Conservation (phyloP, 2,888 invertebrate species). For the Protodeltote pygarga region DNA sequence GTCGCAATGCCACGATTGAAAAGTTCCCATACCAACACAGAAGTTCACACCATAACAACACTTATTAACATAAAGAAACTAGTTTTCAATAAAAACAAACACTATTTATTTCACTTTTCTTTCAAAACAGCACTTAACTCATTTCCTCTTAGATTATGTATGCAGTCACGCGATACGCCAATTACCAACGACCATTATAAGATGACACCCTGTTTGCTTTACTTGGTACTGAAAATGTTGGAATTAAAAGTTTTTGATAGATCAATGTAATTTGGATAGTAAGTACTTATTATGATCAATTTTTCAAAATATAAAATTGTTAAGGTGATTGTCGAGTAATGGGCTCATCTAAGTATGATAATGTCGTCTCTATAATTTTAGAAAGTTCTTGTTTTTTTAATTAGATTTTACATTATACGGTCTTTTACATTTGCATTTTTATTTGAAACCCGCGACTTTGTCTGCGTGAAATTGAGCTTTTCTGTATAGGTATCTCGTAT, state of each 20-base stretch:
- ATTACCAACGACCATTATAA: constrained; percentile 50
- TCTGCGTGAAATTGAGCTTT: too few relatives aligned
- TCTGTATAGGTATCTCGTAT: too few relatives aligned
- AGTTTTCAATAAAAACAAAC: constrained; percentile 55
- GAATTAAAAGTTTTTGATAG: constrained; percentile 22
- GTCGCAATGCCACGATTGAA: too few relatives aligned
- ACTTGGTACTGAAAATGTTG: constrained; percentile 11
- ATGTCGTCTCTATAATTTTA: constrained; percentile 29
- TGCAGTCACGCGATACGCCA: constrained; percentile 57
- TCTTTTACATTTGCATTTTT: too few relatives aligned
- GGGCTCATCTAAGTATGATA: constrained; percentile 27
- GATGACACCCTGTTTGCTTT: constrained; percentile 36
- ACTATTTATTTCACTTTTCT: constrained; percentile 53
- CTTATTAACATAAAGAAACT: constrained; percentile 36
- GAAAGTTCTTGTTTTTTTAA: too few relatives aligned
- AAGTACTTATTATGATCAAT: constrained; percentile 17
- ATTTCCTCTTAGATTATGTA: constrained; percentile 53
- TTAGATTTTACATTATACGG: too few relatives aligned
- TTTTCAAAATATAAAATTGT: constrained; percentile 32
- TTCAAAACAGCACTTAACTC: constrained; percentile 47
- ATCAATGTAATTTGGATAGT: constrained; percentile 26
- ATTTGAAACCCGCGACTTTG: too few relatives aligned
- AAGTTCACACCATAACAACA: constrained; percentile 18
- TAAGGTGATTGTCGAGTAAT: constrained; percentile 25
- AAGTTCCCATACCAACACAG: constrained; percentile 13